A percentile compares a stretch with the other conserved stretches of the same genome.
Conservation (phyloP, 1,140 invertebrate genomes). For the Philopotamus ludificatus region DNA sequence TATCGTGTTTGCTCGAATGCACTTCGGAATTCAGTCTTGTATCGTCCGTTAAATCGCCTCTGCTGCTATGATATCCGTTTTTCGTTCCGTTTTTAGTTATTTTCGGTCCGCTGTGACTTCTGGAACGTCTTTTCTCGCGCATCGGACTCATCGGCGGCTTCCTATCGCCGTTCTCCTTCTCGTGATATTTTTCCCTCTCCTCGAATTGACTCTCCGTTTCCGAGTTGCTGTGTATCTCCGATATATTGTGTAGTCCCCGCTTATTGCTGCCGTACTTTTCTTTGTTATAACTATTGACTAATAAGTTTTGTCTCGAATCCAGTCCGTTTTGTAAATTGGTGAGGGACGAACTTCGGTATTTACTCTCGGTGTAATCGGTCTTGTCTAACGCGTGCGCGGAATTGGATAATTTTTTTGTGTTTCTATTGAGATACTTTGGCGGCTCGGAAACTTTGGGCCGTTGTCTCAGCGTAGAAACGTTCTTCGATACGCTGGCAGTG, state of each 20-base stretch:
- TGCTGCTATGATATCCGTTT: conserved; percentile 40
- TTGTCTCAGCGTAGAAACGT: conserved; percentile 46
- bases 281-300: conserved; percentile 35
- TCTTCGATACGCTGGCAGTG: conserved; percentile 54
- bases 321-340: conserved; percentile 48
- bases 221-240: conserved; percentile 56
- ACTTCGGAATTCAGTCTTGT: conserved; percentile 48
- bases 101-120: conserved; percentile 54
- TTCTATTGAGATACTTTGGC: conserved; percentile 45
- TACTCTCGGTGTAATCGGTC: conserved; percentile 47
- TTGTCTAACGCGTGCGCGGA: conserved; percentile 53
- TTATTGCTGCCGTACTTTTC: conserved; percentile 45
- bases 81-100: conserved; percentile 46
- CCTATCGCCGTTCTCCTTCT: conserved; percentile 13
- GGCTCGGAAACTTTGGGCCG: conserved; percentile 15
- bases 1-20: conserved; percentile 49
- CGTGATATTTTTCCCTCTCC: conserved; percentile 40
- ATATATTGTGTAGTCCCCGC: conserved; percentile 59
- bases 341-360: conserved; percentile 51
- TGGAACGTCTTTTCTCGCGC: conserved; percentile 42
- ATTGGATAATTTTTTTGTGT: conserved; percentile 49
- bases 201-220: conserved; percentile 50
- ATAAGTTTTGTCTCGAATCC: conserved; percentile 34
- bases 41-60: conserved; percentile 43
- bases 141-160: conserved; percentile 53